phyloP scores from a whole-genome alignment of 2,797 vertebrate genomes.

The Hybognathus amarus region DNA sequence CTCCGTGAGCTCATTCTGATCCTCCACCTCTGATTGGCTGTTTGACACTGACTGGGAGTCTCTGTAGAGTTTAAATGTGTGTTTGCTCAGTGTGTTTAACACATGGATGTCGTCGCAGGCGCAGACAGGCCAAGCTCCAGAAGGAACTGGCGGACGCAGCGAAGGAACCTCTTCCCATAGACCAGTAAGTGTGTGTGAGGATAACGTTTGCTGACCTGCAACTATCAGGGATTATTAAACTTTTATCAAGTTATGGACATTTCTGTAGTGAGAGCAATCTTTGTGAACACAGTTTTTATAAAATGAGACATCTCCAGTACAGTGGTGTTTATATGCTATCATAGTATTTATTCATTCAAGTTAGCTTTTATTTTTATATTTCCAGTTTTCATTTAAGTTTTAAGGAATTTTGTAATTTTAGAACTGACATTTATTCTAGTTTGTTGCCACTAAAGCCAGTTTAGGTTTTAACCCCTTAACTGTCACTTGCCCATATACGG shows the following conservation, averaged over 20 bases:
- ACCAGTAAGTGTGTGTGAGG: conserved; percentile 81
- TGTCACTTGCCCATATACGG: too few species aligned
- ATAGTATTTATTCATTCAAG: too few species aligned
- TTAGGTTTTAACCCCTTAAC: too few species aligned
- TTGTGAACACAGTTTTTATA: not conserved
- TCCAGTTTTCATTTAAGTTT: not conserved
- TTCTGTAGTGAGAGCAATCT: not conserved
- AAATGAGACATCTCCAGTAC: not conserved
- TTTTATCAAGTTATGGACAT: not conserved
- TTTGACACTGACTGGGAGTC: not conserved
- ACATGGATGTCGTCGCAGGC: conserved; percentile 68
- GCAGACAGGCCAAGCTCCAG: conserved; percentile 92
- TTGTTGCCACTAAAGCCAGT: not conserved
- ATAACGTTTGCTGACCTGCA: not conserved
- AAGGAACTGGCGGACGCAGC: conserved; percentile 96
- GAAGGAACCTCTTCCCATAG: conserved; percentile 92
- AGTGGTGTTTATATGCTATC: not conserved
- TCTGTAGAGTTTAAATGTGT: not conserved
- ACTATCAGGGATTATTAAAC: not conserved
- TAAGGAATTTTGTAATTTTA: not conserved
- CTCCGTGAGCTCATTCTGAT: not conserved
- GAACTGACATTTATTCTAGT: not conserved
- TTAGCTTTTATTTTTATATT: not conserved
- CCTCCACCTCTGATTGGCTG: conserved; percentile 16
- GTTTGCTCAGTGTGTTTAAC: not conserved